Evolutionary conservation across 2,113 vertebrate genomes (phyloP), one percentile per base, ranked within the genome.

Genomic region (Esox niger): DNA sequence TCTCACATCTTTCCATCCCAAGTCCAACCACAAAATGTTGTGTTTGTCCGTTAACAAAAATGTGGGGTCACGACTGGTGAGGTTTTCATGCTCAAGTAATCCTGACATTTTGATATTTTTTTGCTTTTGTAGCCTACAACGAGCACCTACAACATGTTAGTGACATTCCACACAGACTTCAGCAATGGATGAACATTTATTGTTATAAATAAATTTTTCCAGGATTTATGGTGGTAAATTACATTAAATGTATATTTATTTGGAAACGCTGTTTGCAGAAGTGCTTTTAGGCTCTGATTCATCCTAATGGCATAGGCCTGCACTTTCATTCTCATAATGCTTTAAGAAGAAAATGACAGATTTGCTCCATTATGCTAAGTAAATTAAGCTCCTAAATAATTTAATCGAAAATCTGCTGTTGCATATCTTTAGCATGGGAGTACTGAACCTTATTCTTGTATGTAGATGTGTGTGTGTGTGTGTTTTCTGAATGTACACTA

Each of bases 81-180:
- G 20, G 27, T 71, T 74, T 80, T 80, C 68, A 77, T 69, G 74
- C 78, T 80, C 38, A 74, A 69, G 74, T 58, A 52, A 64, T 70
- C 62, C 66, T 23, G 60, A 60, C 62, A 59, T 17, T 54, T 38
- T 63, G 49, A 54, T 52, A n/a, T 31, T 11, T 58, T 69, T 56
- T 49, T 43, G 47, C 31, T 10, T 6, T 60, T 23, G 58, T 31
- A 32, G 1, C 56, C 35, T 15, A 38, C 17, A 27, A 26, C 29
- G 13, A 30, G 5, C 29, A 30, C 26, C 26, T 59, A 59, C 26
- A 59, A 27, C 15, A 59, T 2, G 17, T 27, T 4, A n/a, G n/a
- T n/a, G n/a, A n/a, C n/a, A 59, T 57, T 27, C 13, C 15, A 25
- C 38, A 43, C 8, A 5, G 13, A 5, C 56, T 27, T 17, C 27